Evolutionary conservation across 2,797 vertebrate species (phyloP).

Genomic region (Tapera naevia): DNA sequence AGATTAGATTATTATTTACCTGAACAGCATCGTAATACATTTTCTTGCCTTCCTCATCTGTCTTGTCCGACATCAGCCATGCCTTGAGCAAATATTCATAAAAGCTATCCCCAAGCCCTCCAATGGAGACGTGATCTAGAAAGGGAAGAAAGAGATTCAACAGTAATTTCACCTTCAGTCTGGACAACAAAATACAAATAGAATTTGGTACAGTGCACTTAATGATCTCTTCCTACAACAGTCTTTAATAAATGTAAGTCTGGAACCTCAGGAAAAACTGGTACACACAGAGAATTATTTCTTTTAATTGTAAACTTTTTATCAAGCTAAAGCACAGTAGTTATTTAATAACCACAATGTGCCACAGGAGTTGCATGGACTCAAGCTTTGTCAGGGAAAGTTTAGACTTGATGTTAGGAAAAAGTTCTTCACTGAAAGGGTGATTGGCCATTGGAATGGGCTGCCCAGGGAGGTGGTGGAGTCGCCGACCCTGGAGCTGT

Average conservation of each 20-base stretch:
- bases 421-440: no score
- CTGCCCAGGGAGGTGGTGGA: no score
- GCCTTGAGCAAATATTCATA: constrained; percentile 98
- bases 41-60: constrained; percentile 92
- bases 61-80: constrained; percentile 97
- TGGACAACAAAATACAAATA: constrained; percentile 41
- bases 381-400: no score
- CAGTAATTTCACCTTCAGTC: constrained; percentile 44
- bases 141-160: constrained; percentile 50
- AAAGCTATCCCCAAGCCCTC: constrained; percentile 98
- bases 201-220: constrained; percentile 2
- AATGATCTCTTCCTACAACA: neutral
- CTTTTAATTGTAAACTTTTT: neutral
- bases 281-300: neutral
- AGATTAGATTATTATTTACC: constrained; percentile 78
- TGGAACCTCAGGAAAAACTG: neutral
- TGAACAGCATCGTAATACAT: constrained; percentile 96
- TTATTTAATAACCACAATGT: neutral
- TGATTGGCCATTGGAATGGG: no score
- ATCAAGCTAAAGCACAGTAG: neutral
- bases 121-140: constrained; percentile 96
- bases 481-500: no score
- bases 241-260: neutral
- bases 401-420: no score
- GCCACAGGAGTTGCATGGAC: neutral